Evolutionary conservation across 2,113 vertebrate genomes (phyloP).

Genomic region (Neomonachus schauinslandi): DNA sequence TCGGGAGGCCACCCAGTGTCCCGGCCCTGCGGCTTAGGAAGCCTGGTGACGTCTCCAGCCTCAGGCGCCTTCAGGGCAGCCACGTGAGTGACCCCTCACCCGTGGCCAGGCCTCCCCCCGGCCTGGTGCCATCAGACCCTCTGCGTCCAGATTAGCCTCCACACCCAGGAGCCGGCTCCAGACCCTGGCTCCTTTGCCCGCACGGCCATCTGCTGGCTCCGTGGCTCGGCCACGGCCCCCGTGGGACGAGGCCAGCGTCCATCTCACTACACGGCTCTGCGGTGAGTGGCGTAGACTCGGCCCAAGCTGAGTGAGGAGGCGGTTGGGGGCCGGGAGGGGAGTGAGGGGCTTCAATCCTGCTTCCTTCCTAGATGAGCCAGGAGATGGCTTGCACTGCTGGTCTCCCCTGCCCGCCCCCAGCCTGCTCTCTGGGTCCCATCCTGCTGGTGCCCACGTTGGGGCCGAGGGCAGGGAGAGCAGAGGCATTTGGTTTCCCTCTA

Average conservation of each 20-base stretch:
- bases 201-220: neutral
- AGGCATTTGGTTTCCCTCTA: neutral
- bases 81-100: accelerated
- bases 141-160: neutral
- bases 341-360: neutral
- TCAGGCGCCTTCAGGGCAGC: accelerated
- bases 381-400: neutral
- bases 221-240: neutral
- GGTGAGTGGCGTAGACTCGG: accelerated
- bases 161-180: accelerated
- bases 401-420: neutral
- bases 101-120: accelerated
- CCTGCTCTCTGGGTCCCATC: neutral
- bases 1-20: accelerated
- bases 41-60: neutral
- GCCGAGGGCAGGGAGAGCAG: neutral
- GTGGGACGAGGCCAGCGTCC: accelerated
- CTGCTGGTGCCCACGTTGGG: neutral
- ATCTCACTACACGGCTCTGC: accelerated
- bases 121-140: no score
- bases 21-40: neutral
- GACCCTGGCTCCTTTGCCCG: accelerated
- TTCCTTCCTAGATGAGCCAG: neutral
- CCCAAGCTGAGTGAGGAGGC: accelerated
- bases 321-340: accelerated